A percentile compares a stretch with the other conserved stretches of the same genome.
These are phyloP conservation scores for Acanthurus leucopareius DNA, from an alignment of 2,797 vertebrate genomes.

Conservation along the genomic window DNA sequence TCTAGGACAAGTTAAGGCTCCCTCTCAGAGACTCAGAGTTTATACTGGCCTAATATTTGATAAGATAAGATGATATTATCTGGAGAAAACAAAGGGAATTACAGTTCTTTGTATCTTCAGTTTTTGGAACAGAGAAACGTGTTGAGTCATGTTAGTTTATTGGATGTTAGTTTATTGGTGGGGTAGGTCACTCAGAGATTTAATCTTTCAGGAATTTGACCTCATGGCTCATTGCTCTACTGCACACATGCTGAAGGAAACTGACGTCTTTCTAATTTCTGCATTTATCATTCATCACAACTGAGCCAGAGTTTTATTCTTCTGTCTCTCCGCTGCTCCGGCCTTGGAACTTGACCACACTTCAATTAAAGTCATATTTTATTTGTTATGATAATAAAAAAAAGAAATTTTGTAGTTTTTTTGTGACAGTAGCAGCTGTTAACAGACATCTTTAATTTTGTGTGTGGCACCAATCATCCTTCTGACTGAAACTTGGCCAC, in stretches of 20 bases:
- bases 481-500: conserved; percentile 27
- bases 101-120: conserved; percentile 1
- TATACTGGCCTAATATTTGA: conserved; percentile 9
- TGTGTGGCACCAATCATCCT: not conserved
- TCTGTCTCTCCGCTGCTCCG: not conserved
- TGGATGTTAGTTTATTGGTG: conserved; percentile 55
- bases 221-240: conserved; percentile 42
- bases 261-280: conserved; percentile 41
- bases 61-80: conserved; percentile 6
- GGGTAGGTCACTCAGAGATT: conserved; percentile 63
- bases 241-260: conserved; percentile 44
- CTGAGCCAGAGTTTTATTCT: conserved; percentile 9
- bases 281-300: conserved; percentile 12
- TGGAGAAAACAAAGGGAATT: not conserved
- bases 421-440: conserved; percentile 2
- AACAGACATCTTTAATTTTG: conserved; percentile 23
- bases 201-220: conserved; percentile 74
- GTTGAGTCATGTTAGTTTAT: conserved; percentile 62
- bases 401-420: not conserved
- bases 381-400: not conserved
- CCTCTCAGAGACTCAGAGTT: not conserved
- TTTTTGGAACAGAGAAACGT: conserved; percentile 26
- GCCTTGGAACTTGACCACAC: not conserved
- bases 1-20: not conserved
- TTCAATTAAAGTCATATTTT: conserved; percentile 5